phyloP scores from a whole-genome alignment of 2,888 invertebrate species.

The Rambutsinella grinnellia region DNA sequence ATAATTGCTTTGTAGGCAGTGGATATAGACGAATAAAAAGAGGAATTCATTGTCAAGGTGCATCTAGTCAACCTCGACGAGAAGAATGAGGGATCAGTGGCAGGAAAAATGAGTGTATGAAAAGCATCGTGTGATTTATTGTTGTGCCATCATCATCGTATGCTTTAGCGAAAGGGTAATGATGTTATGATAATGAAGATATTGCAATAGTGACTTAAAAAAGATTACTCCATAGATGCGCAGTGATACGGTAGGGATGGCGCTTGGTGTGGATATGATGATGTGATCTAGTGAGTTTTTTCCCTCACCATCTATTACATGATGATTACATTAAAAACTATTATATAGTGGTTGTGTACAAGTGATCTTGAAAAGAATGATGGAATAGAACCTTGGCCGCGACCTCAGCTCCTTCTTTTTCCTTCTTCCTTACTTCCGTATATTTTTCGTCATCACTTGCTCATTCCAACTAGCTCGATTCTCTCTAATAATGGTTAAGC shows the following conservation, averaged over 20 bases:
- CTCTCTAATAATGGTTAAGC: no score
- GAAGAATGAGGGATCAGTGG: conserved; percentile 17
- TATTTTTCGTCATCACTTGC: conserved; percentile 17
- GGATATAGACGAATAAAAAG: background rate
- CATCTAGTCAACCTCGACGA: conserved; percentile 49
- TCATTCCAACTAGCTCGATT: no score
- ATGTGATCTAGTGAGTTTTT: conserved; percentile 42
- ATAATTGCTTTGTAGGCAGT: conserved; percentile 5
- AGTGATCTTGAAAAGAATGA: conserved; percentile 50
- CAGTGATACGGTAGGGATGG: background rate
- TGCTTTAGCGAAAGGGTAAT: conserved; percentile 12
- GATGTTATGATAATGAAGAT: conserved; percentile 50
- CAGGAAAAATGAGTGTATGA: no score
- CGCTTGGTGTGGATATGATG: conserved; percentile 27
- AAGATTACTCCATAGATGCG: conserved; percentile 42
- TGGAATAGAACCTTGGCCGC: conserved; percentile 65
- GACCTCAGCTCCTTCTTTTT: conserved; percentile 65
- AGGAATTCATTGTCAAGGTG: conserved; percentile 52
- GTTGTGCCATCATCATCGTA: conserved; percentile 43
- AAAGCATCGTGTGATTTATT: conserved; percentile 45
- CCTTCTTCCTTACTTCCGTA: conserved; percentile 66
- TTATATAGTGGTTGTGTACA: conserved; percentile 34
- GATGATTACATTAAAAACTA: conserved; percentile 33
- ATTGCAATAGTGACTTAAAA: conserved; percentile 31
- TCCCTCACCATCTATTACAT: conserved; percentile 38